phyloP scores from a whole-genome alignment of 1,140 invertebrate species.

The Proctacanthus coquilletti region DNA sequence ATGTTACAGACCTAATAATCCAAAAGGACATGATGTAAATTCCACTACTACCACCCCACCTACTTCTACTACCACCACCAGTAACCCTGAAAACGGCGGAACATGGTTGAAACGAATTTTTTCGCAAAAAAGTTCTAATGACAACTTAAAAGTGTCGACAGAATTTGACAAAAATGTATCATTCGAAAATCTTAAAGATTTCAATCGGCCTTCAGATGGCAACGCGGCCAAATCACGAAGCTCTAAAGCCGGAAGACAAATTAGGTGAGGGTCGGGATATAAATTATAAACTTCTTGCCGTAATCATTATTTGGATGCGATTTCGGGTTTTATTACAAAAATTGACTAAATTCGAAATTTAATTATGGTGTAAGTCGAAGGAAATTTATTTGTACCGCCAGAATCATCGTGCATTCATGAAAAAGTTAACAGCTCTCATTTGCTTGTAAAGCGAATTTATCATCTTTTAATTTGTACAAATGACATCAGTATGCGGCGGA shows the following conservation, averaged over 20 bases:
- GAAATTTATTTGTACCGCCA: slow-evolving; percentile 2
- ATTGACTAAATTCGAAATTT: not conserved
- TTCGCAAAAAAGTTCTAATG: slow-evolving; percentile 12
- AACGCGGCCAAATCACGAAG: slow-evolving; percentile 20
- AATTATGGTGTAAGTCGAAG: not conserved
- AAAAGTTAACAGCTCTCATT: too few relatives aligned
- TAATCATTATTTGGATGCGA: too few relatives aligned
- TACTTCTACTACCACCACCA: slow-evolving; percentile 20
- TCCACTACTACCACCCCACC: slow-evolving; percentile 20
- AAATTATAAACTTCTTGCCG: too few relatives aligned
- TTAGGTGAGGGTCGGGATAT: slow-evolving; percentile 27
- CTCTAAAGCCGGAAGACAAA: slow-evolving; percentile 28
- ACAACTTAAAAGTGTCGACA: slow-evolving; percentile 24
- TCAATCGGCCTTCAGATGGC: slow-evolving; percentile 25
- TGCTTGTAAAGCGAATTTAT: too few relatives aligned
- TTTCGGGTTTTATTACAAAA: too few relatives aligned
- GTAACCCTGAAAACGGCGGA: slow-evolving; percentile 8
- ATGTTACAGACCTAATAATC: slow-evolving; percentile 13
- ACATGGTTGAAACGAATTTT: slow-evolving; percentile 29
- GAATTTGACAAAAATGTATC: slow-evolving; percentile 15
- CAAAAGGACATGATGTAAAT: slow-evolving; percentile 24
- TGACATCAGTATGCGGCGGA: too few relatives aligned
- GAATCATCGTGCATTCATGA: too few relatives aligned
- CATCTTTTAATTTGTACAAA: too few relatives aligned
- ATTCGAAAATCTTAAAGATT: slow-evolving; percentile 22